Base-by-base conservation (phyloP, 2,797 vertebrate species). In the Sarcoramphus papa region DNA sequence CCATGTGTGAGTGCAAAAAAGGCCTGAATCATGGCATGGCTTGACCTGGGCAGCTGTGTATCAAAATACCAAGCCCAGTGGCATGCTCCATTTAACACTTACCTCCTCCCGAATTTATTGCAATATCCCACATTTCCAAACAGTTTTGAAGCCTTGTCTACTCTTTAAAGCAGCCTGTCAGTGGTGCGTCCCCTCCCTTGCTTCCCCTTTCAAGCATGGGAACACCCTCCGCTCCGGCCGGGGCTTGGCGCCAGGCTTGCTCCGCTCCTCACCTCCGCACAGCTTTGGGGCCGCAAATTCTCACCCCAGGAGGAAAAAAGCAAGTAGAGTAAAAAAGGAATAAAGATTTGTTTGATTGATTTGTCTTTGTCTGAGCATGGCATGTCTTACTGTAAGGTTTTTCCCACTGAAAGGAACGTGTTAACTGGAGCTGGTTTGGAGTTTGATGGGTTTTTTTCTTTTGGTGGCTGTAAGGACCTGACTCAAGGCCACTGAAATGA, bases 131-230 rank as follows among this genome's bases (percentile, higher is more conserved):
- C 23, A 31, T 53, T 70, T 80, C 33, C 43, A 57, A 80, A 62
- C 25, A n/a, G 21, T 27, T 60, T 45, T 1, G 4, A 74, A 60
- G 37, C 35, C 40, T 43, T 60, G 22, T 43, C 31, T 69, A 1
- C 19, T 69, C 50, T 69, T 70, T 28, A 28, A 69, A 90, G 22
- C 31, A 54, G 24, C 10, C 56, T 50, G 18, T 9, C 0, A 2
- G 14, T 22, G 5, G 7, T 64, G 30, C 9, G 0, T 59, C 14
- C 7, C 19, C 15, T 78, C 13, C 25, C 21, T 51, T 2, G 0
- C 20, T 20, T 68, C 40, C 23, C 9, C 13, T 76, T 47, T 74
- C 28, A 64, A 57, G 37, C 27, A 21, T 1, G 1, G 67, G n/a
- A 68, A 59, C 0, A 3, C 6, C 20, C 16, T 31, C 41, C 12